phyloP scores from a whole-genome alignment of 2,888 invertebrate species.

The Drosophila neotestacea region DNA sequence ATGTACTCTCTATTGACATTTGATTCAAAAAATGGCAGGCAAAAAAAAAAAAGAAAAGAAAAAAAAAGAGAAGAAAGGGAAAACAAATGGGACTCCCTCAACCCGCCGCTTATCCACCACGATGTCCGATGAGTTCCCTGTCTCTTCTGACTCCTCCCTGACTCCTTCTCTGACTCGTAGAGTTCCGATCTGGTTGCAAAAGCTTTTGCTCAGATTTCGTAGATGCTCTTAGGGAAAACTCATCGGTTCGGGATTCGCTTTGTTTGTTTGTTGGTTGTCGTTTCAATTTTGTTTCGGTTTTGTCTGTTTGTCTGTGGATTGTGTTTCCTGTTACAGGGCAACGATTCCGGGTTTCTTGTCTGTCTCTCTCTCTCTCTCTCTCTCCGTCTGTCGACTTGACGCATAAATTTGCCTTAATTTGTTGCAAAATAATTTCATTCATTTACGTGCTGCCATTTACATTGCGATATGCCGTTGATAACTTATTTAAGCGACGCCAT shows the following conservation, averaged over 20 bases:
- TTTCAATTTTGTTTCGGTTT: constrained; percentile 27
- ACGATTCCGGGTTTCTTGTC: background rate
- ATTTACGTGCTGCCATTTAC: constrained; percentile 81
- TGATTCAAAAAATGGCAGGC: constrained; percentile 59
- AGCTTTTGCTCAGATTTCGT: constrained; percentile 75
- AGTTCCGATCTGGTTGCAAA: constrained; percentile 57
- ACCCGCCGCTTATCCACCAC: constrained; percentile 30
- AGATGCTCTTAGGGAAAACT: constrained; percentile 49
- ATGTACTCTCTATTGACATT: constrained; percentile 81
- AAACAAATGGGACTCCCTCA: constrained; percentile 10
- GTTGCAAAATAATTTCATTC: constrained; percentile 82
- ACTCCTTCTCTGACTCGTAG: constrained; percentile 18
- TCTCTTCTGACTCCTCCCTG: background rate
- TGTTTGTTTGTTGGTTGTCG: constrained; percentile 51
- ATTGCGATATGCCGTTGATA: constrained; percentile 73
- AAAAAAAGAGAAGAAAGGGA: constrained; percentile 24
- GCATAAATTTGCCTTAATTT: constrained; percentile 82
- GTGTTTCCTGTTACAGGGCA: constrained; percentile 29
- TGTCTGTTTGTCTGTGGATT: constrained; percentile 24
- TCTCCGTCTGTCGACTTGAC: constrained; percentile 57
- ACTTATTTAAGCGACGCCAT: constrained; percentile 78
- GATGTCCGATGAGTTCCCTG: constrained; percentile 23
- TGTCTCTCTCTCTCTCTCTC: background rate
- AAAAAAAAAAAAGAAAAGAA: background rate
- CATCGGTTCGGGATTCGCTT: constrained; percentile 47